These are phyloP conservation scores for Tetragonula clypearis DNA, from an alignment of 1,140 invertebrate species.

Conservation along the genomic window DNA sequence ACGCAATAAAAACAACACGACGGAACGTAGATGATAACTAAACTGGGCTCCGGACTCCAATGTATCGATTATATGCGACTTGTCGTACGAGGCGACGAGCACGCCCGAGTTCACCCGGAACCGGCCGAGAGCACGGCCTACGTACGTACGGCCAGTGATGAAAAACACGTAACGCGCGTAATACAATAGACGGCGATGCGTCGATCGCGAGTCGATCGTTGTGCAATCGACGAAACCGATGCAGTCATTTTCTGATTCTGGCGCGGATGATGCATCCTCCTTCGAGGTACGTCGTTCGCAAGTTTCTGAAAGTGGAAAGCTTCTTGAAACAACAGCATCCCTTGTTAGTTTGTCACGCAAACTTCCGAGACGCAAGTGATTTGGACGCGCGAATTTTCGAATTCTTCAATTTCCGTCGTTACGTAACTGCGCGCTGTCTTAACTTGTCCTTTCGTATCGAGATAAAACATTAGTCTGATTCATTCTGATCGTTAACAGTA, in stretches of 20 bases:
- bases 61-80: conserved; percentile 57
- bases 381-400: not conserved
- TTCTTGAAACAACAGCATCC: not conserved
- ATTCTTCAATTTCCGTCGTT: not conserved
- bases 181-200: conserved; percentile 43
- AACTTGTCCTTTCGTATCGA: not conserved
- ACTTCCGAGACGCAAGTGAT: not conserved
- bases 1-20: conserved; percentile 38
- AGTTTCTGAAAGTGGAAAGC: not conserved
- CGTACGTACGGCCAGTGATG: conserved; percentile 7
- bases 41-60: conserved; percentile 41
- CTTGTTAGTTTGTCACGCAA: not conserved
- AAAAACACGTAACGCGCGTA: conserved; percentile 43
- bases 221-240: conserved; percentile 45
- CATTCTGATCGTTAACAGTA: not conserved
- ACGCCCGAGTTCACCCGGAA: conserved; percentile 23
- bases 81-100: conserved; percentile 35
- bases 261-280: not conserved
- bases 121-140: conserved; percentile 37
- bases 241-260: conserved; percentile 37
- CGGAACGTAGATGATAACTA: conserved; percentile 52
- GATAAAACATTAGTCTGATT: not conserved
- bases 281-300: not conserved
- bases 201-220: conserved; percentile 43
- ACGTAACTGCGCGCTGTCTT: not conserved